phyloP scores from a whole-genome alignment of 1,140 invertebrate species.

The Magallana gigas region DNA sequence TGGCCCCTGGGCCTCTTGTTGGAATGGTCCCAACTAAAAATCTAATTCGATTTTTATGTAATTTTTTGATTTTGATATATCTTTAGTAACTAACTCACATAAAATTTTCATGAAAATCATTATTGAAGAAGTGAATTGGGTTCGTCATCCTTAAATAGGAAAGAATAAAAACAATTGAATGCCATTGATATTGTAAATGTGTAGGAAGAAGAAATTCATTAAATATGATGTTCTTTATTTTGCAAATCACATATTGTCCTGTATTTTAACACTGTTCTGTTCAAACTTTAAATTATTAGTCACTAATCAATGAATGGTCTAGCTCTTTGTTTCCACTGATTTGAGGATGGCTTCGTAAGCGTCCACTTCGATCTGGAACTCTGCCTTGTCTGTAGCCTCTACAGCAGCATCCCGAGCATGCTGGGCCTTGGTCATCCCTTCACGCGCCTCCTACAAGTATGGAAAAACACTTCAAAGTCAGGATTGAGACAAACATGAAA shows the following conservation, averaged over 20 bases:
- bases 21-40: too few relatives aligned
- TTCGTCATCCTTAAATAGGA: too few relatives aligned
- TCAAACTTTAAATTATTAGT: constrained; percentile 10
- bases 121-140: too few relatives aligned
- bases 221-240: constrained; percentile 11
- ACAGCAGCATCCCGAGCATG: constrained; percentile 88
- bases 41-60: too few relatives aligned
- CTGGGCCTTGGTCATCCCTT: constrained; percentile 91
- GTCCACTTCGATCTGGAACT: constrained; percentile 96
- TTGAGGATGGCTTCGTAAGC: constrained; percentile 95
- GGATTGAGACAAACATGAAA: too few relatives aligned
- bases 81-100: too few relatives aligned
- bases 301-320: constrained; percentile 3
- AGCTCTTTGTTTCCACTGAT: constrained; percentile 80
- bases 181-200: too few relatives aligned
- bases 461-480: not conserved
- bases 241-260: constrained; percentile 1
- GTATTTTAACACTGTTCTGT: not conserved
- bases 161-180: too few relatives aligned
- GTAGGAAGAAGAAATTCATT: not conserved
- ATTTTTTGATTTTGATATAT: too few relatives aligned
- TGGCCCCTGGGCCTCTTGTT: too few relatives aligned
- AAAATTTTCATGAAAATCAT: too few relatives aligned
- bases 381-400: constrained; percentile 92
- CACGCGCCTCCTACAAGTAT: constrained; percentile 81